Base-by-base conservation (phyloP, 2,797 vertebrate genomes). In the Hypotaenidia philippensis region DNA sequence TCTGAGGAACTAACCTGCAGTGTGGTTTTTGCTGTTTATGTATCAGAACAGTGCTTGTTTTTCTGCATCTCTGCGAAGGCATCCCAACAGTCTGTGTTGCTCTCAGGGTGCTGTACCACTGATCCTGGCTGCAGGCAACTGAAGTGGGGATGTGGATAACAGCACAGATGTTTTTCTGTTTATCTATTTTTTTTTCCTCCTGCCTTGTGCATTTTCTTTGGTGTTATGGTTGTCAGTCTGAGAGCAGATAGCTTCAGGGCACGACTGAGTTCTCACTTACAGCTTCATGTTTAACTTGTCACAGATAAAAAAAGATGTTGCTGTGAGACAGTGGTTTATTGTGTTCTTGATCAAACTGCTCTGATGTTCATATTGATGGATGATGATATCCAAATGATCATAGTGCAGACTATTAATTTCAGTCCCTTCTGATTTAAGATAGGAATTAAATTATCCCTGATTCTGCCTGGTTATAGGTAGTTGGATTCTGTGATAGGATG, bases 41-140 rank as follows among this genome's bases (percentile, higher is more conserved):
- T 56, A 63, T 80, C 29, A 18, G 47, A 80, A 32, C 7, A 7
- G 25, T 0, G 1, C 31, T 87, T 0, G 0, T 27, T 83, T 83
- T 76, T 25, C 23, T 38, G 0, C 60, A 27, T 60, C 44, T 87
- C 74, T 83, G 57, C n/a, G 61, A 80, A 91, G 57, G 56, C 64
- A 77, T 83, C 70, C 6, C 14, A 53, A 27, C 9, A 34, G 31
- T 74, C 69, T 40, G 2, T 78, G 40, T 34, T 93, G 56, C 70
- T 63, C 50, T 77, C 31, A 20, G 52, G 65, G 21, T 77, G 74
- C 56, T 87, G 18, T 53, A 25, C 21, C 16, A 14, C 66, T 74
- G 64, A 26, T 70, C 64, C 68, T 76, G 68, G 49, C 81, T 90
- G 52, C 52, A 71, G 81, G 92, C 86, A 77, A 53, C 32, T 78